These are phyloP conservation scores for Macquaria ambigua DNA, from an alignment of 2,113 vertebrate species.

Conservation along the genomic window DNA sequence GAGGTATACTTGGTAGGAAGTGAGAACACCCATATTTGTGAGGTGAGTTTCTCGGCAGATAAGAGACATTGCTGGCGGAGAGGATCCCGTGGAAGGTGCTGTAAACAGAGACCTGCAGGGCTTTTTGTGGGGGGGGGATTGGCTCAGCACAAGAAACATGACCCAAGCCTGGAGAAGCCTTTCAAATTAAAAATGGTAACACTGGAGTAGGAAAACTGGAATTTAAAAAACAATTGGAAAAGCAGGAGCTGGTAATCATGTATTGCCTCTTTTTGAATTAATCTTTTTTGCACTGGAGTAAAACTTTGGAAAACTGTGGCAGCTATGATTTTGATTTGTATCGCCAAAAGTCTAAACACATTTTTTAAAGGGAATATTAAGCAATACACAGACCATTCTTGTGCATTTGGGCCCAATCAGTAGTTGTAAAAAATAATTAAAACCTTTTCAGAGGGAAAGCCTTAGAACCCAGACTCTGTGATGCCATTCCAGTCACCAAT, in stretches of 20 bases:
- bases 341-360: slow-evolving; percentile 9
- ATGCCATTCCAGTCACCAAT: neutral
- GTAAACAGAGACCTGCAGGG: slow-evolving; percentile 72
- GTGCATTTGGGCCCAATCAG: slow-evolving; percentile 3
- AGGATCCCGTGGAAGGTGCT: slow-evolving; percentile 64
- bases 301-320: slow-evolving; percentile 73
- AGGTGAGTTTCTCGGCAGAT: slow-evolving; percentile 65
- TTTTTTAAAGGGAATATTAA: slow-evolving; percentile 39
- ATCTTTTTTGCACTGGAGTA: slow-evolving; percentile 83
- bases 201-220: slow-evolving; percentile 17
- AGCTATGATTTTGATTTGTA: slow-evolving; percentile 48
- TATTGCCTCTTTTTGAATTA: slow-evolving; percentile 25
- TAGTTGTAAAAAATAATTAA: neutral
- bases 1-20: slow-evolving; percentile 81
- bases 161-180: slow-evolving; percentile 35
- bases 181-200: slow-evolving; percentile 34
- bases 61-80: slow-evolving; percentile 69
- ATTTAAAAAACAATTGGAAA: neutral
- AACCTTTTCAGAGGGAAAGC: neutral
- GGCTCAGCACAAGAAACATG: slow-evolving; percentile 55
- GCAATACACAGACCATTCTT: slow-evolving; percentile 9
- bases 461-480: neutral
- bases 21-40: slow-evolving; percentile 74
- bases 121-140: slow-evolving; percentile 9
- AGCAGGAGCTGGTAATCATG: slow-evolving; percentile 13